phyloP scores from a whole-genome alignment of 2,888 invertebrate species.

The Drosophila infuscata region DNA sequence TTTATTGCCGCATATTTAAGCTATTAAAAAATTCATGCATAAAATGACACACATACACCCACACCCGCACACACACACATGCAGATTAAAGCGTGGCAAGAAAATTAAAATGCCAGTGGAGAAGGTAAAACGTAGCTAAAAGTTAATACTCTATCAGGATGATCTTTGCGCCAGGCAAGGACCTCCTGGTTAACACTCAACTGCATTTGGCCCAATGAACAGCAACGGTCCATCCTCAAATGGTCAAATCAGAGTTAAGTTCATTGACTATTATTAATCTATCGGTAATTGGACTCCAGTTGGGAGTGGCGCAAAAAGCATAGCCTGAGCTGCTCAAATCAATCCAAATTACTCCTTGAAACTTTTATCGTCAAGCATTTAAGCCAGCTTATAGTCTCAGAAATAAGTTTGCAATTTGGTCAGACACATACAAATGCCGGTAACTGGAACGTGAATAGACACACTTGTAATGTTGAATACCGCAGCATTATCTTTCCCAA shows the following conservation, averaged over 20 bases:
- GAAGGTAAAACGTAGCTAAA: slow-evolving; percentile 10
- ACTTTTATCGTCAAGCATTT: not conserved
- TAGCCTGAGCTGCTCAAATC: not conserved
- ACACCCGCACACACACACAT: slow-evolving; percentile 18
- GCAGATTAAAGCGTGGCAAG: slow-evolving; percentile 17
- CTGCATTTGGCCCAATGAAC: not conserved
- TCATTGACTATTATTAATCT: not conserved
- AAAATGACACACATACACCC: slow-evolving; percentile 65
- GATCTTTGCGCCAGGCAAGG: not conserved
- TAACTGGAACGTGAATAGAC: not conserved
- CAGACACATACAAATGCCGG: not conserved
- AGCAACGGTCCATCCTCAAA: not conserved
- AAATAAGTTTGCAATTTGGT: not conserved
- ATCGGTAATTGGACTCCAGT: not conserved
- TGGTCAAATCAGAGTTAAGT: slow-evolving; percentile 1
- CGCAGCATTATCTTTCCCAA: slow-evolving; percentile 50
- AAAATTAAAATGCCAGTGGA: slow-evolving; percentile 57
- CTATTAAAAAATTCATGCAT: slow-evolving; percentile 80
- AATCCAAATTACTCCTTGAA: not conserved
- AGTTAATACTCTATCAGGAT: slow-evolving; percentile 14
- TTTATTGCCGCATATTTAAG: slow-evolving; percentile 80
- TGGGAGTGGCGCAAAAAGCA: not conserved
- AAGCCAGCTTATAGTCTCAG: not conserved
- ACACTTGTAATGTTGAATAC: slow-evolving; percentile 50
- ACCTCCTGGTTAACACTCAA: not conserved